Base-by-base conservation (phyloP, 2,797 vertebrate genomes). In the Melanotaenia parkinsoni region DNA sequence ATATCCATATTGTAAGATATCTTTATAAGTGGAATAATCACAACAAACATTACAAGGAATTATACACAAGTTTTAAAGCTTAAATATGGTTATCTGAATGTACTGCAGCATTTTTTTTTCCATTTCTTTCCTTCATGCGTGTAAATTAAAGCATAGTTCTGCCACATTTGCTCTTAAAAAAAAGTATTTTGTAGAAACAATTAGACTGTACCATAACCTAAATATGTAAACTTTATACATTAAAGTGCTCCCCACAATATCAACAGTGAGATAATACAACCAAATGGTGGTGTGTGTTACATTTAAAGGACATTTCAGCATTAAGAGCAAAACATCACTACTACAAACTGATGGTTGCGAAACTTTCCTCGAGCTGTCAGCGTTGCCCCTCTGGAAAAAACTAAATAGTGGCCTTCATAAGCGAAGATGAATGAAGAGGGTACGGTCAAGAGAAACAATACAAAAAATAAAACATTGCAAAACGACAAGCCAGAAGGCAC, bases 401-500 rank as follows among this genome's bases (percentile, higher is more conserved):
- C 74, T 67, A 80, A 79, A 74, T 24, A 61, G 68, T 77, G 80
- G 77, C 80, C 74, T 79, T 83, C 35, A 64, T 28, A 79, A 43
- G 18, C 62, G 37, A 69, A 53, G 45, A 69, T 51, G 70, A 9
- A 63, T 43, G 60, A 51, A 71, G 47, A 67, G 53, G 1, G 63
- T 2, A 64, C 66, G 53, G 51, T 77, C 10, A 8, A 54, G 50
- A 79, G 51, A 86, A 70, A 65, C 32, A 60, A n/a, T 80, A 80
- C 79, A 63, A 86, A 85, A 85, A 77, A 83, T 88, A 86, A 77
- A 83, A 67, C 86, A 87, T 89, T 88, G 87, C 89, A 88, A 86
- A 77, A 86, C 67, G 82, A 87, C 70, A 79, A 89, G 93, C 91
- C 87, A 47, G 85, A 93, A 94, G 93, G 93, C 92, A 93, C 92